Evolutionary conservation across 2,888 invertebrate species (phyloP).

Genomic region (Sarcophaga subvicina): DNA sequence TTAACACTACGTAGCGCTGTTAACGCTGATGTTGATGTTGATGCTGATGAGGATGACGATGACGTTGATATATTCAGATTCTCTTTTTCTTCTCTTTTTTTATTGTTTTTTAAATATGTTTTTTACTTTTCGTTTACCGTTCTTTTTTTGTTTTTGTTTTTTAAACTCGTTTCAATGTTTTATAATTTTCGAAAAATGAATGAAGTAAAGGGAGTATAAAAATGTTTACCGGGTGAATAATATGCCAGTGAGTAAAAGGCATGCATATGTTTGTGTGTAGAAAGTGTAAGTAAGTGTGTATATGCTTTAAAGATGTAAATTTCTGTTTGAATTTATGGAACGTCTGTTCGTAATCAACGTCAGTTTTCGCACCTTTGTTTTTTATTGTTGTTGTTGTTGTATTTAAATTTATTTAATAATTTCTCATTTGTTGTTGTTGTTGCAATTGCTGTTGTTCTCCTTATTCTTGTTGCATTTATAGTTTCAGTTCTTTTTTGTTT

Average conservation of each 20-base stretch:
- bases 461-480: conserved; percentile 3
- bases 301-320: neutral
- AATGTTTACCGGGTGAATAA: too few species aligned
- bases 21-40: conserved; percentile 26
- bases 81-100: conserved; percentile 31
- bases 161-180: neutral
- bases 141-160: conserved; percentile 28
- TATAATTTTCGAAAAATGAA: too few species aligned
- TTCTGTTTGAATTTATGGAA: neutral
- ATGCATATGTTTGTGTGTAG: neutral
- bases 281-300: neutral
- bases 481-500: neutral
- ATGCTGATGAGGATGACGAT: conserved; percentile 21
- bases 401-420: conserved; percentile 6
- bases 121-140: neutral
- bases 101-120: neutral
- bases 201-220: too few species aligned
- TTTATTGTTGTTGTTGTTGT: conserved; percentile 11
- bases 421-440: neutral
- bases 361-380: conserved; percentile 9
- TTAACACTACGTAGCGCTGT: conserved; percentile 51
- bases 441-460: conserved; percentile 5
- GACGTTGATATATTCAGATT: conserved; percentile 37
- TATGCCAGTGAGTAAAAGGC: neutral
- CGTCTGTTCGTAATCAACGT: conserved; percentile 10